Evolutionary conservation across 2,113 vertebrate genomes (phyloP).

Genomic region (Rhegmatorhina hoffmannsi): DNA sequence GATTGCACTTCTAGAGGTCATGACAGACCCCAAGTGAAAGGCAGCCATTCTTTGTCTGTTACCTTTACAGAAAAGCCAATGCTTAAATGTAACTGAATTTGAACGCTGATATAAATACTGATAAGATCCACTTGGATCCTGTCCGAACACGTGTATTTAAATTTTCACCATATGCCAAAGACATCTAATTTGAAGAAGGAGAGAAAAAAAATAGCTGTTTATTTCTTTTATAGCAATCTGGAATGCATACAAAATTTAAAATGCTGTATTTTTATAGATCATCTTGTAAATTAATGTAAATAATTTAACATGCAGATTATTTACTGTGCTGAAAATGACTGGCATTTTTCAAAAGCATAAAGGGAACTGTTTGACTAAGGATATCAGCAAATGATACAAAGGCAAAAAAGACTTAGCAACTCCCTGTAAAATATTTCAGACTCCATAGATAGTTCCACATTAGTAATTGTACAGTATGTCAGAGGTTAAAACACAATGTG

Average conservation of each 20-base stretch:
- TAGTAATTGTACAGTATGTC: slow-evolving; percentile 3
- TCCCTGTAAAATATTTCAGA: not conserved
- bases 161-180: slow-evolving; percentile 23
- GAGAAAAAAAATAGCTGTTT: not conserved
- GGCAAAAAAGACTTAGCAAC: not conserved
- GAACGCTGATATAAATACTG: not conserved
- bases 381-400: not conserved
- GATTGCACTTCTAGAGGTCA: not conserved
- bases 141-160: not conserved
- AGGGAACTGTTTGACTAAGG: not conserved
- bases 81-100: not conserved
- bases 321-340: slow-evolving; percentile 14
- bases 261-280: slow-evolving; percentile 22
- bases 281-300: slow-evolving; percentile 37
- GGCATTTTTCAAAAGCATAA: slow-evolving; percentile 22
- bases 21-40: not conserved
- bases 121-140: not conserved
- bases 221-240: slow-evolving; percentile 10
- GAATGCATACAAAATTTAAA: not conserved
- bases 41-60: not conserved
- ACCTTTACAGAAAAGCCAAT: not conserved
- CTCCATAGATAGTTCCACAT: not conserved
- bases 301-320: slow-evolving; percentile 34
- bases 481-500: not conserved
- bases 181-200: not conserved